Evolutionary conservation across 1,140 invertebrate genomes (phyloP).

Genomic region (Elymnias hypermnestra): DNA sequence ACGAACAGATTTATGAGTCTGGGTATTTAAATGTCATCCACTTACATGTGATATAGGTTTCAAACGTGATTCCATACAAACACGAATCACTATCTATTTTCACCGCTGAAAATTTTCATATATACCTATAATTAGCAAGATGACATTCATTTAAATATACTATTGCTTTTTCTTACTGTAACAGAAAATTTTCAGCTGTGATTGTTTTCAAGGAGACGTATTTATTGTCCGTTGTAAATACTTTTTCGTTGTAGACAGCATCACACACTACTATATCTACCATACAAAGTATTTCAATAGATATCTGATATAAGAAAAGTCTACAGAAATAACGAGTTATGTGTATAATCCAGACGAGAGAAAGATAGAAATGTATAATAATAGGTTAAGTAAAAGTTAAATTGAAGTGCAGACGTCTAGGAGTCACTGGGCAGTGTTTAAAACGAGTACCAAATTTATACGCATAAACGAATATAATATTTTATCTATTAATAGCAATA

Average conservation of each 20-base stretch:
- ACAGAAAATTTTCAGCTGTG: conserved; percentile 19
- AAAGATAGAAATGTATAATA: conserved; percentile 32
- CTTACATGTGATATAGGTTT: conserved; percentile 8
- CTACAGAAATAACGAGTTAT: conserved; percentile 47
- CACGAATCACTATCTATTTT: conserved; percentile 15
- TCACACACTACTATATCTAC: conserved; percentile 44
- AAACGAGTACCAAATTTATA: conserved; percentile 12
- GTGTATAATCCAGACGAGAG: conserved; percentile 51
- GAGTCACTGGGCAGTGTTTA: conserved; percentile 27
- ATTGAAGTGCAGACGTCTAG: conserved; percentile 47
- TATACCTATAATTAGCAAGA: too few relatives aligned
- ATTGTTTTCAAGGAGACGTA: conserved; percentile 2
- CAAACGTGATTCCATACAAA: conserved; percentile 13
- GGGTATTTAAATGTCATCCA: conserved; percentile 2
- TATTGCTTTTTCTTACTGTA: not conserved
- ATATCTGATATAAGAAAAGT: conserved; percentile 40
- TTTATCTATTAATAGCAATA: conserved; percentile 12
- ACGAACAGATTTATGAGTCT: conserved; percentile 7
- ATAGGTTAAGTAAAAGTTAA: conserved; percentile 31
- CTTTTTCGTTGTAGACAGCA: conserved; percentile 15
- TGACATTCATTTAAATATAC: not conserved
- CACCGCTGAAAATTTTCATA: conserved; percentile 21
- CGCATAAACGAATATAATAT: conserved; percentile 12
- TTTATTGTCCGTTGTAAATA: conserved; percentile 6
- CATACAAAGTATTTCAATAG: conserved; percentile 24